Base-by-base conservation (phyloP, 2,888 invertebrate genomes). In the Polydrusus pterygomalis region DNA sequence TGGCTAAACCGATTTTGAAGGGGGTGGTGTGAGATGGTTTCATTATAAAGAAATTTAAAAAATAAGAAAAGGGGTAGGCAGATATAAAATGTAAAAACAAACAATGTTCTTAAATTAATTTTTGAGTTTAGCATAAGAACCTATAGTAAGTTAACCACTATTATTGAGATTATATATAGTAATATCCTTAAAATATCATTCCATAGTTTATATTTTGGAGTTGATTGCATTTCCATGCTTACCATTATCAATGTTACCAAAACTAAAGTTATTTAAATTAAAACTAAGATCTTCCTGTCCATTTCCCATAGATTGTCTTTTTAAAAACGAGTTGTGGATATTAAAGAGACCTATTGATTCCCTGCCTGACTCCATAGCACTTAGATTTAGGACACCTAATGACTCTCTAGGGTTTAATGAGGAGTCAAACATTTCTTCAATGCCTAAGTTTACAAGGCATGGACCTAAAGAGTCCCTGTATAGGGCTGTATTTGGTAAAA, bases 301-400 rank as follows among this genome's bases (percentile, higher is more conserved):
- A 56, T 13, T 47, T 30, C 40, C 54, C 17, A 17, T 11, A 20
- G 51, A 54, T 18, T 49, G 11, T 43, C 58, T 69, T 30, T 17
- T 56, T 11, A 58, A 56, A 54, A 69, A 68, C 8, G 68, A 68
- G n/a, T 70, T 67, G 8, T 77, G 79, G 43, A 80, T 34, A 68
- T 80, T 65, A 74, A 81, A 77, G 40, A 81, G 78, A 25, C 79
- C 79, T 45, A 80, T 54, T 7, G 80, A 81, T 56, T 80, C 79
- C 73, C 77, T 68, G 13, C 77, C 79, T 20, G 74, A 65, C 30
- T 78, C 78, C 15, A 75, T 38, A 9, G 45, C 43, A 43, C 64
- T 74, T 47, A 77, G 38, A 63, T 78, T 74, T 10, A 77, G 58
- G 54, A 79, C 62, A 17, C 76, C 78, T 11, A 78, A 34, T 15